Evolutionary conservation across 2,888 invertebrate species (phyloP).

Genomic region (Lissonota sp.): DNA sequence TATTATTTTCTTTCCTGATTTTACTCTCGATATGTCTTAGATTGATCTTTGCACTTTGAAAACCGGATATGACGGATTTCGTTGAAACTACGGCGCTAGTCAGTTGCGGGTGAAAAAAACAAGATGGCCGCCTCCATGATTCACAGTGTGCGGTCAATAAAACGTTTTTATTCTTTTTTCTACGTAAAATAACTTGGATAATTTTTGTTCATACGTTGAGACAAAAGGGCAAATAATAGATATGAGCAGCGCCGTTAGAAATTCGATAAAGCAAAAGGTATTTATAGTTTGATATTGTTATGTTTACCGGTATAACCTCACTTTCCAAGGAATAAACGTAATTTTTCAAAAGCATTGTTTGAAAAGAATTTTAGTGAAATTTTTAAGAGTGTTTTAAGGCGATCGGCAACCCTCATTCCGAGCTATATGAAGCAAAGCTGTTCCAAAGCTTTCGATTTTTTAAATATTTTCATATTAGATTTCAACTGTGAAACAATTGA

Average conservation of each 20-base stretch:
- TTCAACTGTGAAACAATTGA: no score
- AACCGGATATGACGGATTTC: conserved; percentile 2
- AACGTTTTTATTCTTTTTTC: conserved; percentile 8
- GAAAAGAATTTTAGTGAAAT: no score
- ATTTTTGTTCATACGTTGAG: background rate
- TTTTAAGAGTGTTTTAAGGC: no score
- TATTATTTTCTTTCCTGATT: no score
- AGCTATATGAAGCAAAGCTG: no score
- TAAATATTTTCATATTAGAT: no score
- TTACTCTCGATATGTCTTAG: no score
- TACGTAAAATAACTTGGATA: background rate
- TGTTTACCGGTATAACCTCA: conserved; percentile 53
- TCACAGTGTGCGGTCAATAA: background rate
- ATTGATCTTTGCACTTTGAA: background rate
- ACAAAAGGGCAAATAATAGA: background rate
- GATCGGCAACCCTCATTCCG: no score
- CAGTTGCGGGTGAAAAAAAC: conserved; percentile 17
- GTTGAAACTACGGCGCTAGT: conserved; percentile 7
- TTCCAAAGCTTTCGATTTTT: no score
- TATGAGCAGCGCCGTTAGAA: conserved; percentile 67
- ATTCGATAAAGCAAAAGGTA: conserved; percentile 68
- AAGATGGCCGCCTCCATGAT: conserved; percentile 53
- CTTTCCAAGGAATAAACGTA: conserved; percentile 7
- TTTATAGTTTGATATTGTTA: background rate
- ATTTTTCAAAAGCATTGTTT: background rate